phyloP scores from a whole-genome alignment of 1,140 invertebrate genomes.

The Drosophila bocki region DNA sequence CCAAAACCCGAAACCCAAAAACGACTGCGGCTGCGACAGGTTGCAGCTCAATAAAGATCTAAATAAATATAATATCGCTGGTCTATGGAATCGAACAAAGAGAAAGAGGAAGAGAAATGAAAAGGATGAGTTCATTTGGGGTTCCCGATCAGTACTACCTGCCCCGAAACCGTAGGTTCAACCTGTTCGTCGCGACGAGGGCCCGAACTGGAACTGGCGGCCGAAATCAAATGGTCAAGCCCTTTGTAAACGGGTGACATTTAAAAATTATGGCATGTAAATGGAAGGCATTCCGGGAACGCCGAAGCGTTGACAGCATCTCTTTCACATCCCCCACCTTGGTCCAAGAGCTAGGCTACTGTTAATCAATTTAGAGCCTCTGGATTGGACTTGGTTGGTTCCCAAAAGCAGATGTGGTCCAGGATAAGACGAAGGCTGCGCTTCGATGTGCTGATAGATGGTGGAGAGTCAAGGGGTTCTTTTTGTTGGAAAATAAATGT shows the following conservation, averaged over 20 bases:
- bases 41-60: slow-evolving; percentile 81
- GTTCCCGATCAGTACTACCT: slow-evolving; percentile 44
- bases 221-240: slow-evolving; percentile 75
- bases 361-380: slow-evolving; percentile 79
- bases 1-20: slow-evolving; percentile 37
- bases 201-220: slow-evolving; percentile 48
- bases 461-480: slow-evolving; percentile 6
- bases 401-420: slow-evolving; percentile 55
- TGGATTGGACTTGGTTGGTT: slow-evolving; percentile 48
- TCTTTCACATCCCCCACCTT: slow-evolving; percentile 15
- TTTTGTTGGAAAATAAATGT: neutral
- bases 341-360: slow-evolving; percentile 55
- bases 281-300: slow-evolving; percentile 77
- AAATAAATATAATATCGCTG: slow-evolving; percentile 77
- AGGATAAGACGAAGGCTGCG: slow-evolving; percentile 61
- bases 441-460: slow-evolving; percentile 39
- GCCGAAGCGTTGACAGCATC: slow-evolving; percentile 69
- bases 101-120: slow-evolving; percentile 37
- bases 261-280: slow-evolving; percentile 84
- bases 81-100: slow-evolving; percentile 43
- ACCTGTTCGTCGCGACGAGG: slow-evolving; percentile 54
- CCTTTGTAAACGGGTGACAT: slow-evolving; percentile 81
- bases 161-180: slow-evolving; percentile 26
- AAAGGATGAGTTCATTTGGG: slow-evolving; percentile 81
- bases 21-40: slow-evolving; percentile 61